Base-by-base conservation (phyloP, 92 coral and sea anemone species). In the Porites lobata region DNA sequence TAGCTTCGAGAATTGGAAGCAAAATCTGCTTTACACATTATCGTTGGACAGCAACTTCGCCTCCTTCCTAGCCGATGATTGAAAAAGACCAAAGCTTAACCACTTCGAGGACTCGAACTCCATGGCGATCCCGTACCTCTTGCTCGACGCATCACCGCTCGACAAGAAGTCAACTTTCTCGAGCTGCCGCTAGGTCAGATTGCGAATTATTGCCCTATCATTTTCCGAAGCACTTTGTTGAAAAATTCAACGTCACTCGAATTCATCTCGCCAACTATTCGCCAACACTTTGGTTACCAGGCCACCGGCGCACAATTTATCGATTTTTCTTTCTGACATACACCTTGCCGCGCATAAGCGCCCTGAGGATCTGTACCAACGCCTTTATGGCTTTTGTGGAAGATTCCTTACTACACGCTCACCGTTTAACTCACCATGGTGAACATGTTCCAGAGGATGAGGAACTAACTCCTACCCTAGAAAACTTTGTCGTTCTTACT, bases 331-430 rank as follows among this genome's bases (percentile, higher is more conserved):
- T 38, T 15, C 89, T 11, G 76, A 86, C 75, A 70, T 92, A 9
- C 90, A 83, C 65, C 87, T 92, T n/a, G 92, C 90, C 11, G 76
- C 95, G 1, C 78, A 92, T 66, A 95, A 92, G 77, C 88, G 93
- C 64, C 97, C 97, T 9, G 97, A 92, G 52, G 97, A 94, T 88
- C 90, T 94, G 1, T 92, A 80, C 85, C 93, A 94, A 68, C 43
- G 90, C 32, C 81, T 26, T 94, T 7, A 87, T 91, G 95, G 92
- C 95, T 75, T 94, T 94, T 58, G 90, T 89, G 14, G 95, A 94
- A 74, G 97, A 92, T 54, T 54, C 58, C 9, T 65, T 67, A 12
- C 47, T 92, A 20, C 70, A 51, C 38, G 58, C 86, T 9, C 77
- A 85, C 53, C 66, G 85, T 52, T 66, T 85, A 26, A 17, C 90